These are phyloP conservation scores for Cercopithecus mona DNA, from an alignment of 2,113 vertebrate species.

Conservation along the genomic window DNA sequence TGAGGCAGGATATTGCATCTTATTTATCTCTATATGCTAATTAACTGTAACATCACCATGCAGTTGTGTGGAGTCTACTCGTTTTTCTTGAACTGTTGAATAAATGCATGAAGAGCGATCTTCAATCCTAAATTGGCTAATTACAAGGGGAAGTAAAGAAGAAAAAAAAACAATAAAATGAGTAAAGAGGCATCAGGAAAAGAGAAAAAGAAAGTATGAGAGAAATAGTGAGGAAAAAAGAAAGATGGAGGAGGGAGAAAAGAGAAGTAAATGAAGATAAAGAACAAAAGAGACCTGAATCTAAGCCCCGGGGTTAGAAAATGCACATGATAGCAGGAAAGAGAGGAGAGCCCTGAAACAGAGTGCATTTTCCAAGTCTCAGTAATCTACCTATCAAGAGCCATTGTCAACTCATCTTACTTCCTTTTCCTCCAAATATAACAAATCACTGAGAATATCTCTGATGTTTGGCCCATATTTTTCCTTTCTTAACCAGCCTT, in stretches of 20 bases:
- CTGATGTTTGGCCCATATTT: not conserved
- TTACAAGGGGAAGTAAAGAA: not conserved
- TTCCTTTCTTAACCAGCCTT: not conserved
- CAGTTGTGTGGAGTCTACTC: not conserved
- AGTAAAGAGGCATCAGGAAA: not conserved
- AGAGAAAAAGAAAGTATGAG: not conserved
- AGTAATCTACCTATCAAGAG: not conserved
- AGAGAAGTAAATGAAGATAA: not conserved
- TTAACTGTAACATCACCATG: not conserved
- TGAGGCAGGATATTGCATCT: not conserved
- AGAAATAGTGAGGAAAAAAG: not conserved
- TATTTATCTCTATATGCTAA: conserved; percentile 1
- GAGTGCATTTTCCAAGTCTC: not conserved
- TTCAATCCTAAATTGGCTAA: not conserved
- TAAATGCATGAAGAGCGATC: not conserved
- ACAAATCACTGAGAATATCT: not conserved
- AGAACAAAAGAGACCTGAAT: not conserved
- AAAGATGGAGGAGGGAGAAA: not conserved
- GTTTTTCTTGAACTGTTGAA: not conserved
- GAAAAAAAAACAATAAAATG: not conserved
- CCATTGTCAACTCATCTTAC: not conserved
- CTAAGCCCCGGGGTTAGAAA: not conserved
- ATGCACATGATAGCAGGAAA: not conserved
- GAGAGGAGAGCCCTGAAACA: not conserved
- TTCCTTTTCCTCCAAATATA: not conserved